Evolutionary conservation across 2,797 vertebrate species (phyloP).

Genomic region (Chaetophractus vellerosus): DNA sequence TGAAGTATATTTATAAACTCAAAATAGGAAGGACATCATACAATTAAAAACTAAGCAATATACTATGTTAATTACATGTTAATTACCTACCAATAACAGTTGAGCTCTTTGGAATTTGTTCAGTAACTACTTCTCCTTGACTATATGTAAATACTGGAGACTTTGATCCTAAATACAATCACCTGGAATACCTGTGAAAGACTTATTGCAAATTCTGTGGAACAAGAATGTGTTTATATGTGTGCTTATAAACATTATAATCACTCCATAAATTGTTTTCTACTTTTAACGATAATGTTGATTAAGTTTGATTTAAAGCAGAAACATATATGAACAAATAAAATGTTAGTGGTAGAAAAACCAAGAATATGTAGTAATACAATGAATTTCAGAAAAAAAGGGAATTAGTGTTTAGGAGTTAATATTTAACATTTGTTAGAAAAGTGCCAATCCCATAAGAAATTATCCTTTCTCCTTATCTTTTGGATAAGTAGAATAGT

Average conservation of each 20-base stretch:
- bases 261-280: neutral
- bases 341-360: neutral
- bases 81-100: slow-evolving; percentile 18
- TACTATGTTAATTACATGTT: slow-evolving; percentile 3
- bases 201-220: slow-evolving; percentile 13
- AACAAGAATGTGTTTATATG: neutral
- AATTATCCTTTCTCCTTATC: neutral
- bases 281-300: neutral
- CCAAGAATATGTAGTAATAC: neutral
- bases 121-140: slow-evolving; percentile 28
- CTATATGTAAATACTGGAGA: slow-evolving; percentile 11
- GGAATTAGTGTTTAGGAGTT: neutral
- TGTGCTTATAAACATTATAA: neutral
- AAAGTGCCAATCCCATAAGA: neutral
- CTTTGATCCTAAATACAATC: slow-evolving; percentile 24
- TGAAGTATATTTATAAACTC: neutral
- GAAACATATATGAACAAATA: slow-evolving; percentile 1
- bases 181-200: slow-evolving; percentile 28
- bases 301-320: slow-evolving; percentile 3
- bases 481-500: neutral
- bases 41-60: slow-evolving; percentile 20
- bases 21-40: neutral
- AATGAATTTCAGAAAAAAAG: neutral
- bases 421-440: slow-evolving; percentile 27
- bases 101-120: neutral